A percentile compares a stretch with the other conserved stretches of the same genome.
Evolutionary conservation across 2,113 vertebrate genomes (phyloP).

Genomic region (Oreochromis aureus): DNA sequence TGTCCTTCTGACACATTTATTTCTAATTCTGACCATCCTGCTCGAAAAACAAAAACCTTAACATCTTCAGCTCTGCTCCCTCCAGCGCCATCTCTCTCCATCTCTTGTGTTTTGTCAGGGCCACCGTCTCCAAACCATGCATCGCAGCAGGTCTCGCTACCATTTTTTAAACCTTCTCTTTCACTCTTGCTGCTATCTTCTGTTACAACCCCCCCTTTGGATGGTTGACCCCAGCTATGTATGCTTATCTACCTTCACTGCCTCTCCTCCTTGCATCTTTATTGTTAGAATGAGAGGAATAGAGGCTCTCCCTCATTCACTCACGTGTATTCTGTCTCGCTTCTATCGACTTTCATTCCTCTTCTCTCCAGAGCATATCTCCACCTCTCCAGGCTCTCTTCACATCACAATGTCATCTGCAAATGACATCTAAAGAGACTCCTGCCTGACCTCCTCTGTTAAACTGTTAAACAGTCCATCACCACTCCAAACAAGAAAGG

Average conservation of each 20-base stretch:
- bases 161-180: not conserved
- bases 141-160: not conserved
- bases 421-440: not conserved
- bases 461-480: not conserved
- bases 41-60: not conserved
- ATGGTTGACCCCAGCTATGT: too few species aligned
- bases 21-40: not conserved
- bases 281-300: not conserved
- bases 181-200: not conserved
- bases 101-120: not conserved
- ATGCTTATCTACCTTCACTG: too few species aligned
- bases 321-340: not conserved
- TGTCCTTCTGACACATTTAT: not conserved
- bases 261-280: not conserved
- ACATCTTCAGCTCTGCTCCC: not conserved
- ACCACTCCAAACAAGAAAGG: not conserved
- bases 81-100: not conserved
- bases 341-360: not conserved
- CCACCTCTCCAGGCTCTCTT: not conserved
- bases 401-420: not conserved
- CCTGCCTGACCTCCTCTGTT: not conserved
- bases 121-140: not conserved
- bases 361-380: not conserved
- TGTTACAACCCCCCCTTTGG: not conserved
- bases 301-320: not conserved